A percentile compares a stretch with the other conserved stretches of the same genome.
These are phyloP conservation scores for Rhinichthys osculus DNA, from an alignment of 2,797 vertebrate genomes.

Conservation along the genomic window DNA sequence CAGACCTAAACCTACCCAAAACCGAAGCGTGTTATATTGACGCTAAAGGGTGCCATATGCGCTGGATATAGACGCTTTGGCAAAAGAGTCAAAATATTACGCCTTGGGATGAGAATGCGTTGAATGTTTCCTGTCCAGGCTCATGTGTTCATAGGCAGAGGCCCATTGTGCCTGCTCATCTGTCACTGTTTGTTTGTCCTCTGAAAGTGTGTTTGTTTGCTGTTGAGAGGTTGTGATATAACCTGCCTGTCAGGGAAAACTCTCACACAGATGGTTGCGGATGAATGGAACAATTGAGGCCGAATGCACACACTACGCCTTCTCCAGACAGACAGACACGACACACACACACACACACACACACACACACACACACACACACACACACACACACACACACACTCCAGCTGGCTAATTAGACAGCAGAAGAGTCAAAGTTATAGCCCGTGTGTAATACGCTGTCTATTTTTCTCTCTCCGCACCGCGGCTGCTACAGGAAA, in stretches of 20 bases:
- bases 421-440: conserved; percentile 74
- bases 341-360: conserved; percentile 21
- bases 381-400: conserved; percentile 28
- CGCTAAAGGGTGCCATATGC: no score
- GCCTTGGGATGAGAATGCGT: no score
- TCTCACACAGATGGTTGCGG: conserved; percentile 31
- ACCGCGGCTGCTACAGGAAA: conserved; percentile 61
- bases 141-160: conserved; percentile 45
- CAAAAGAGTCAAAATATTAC: no score
- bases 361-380: conserved; percentile 42
- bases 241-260: conserved; percentile 40
- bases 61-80: no score
- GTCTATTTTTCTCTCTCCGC: conserved; percentile 67
- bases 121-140: background rate
- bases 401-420: conserved; percentile 60
- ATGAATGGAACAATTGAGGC: conserved; percentile 46
- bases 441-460: conserved; percentile 75
- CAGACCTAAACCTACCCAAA: no score
- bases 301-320: conserved; percentile 2
- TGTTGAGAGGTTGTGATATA: conserved; percentile 38
- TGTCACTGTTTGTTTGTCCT: conserved; percentile 48
- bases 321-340: conserved; percentile 41
- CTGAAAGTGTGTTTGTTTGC: conserved; percentile 38
- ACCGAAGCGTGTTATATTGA: no score
- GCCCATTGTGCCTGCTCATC: conserved; percentile 43